Evolutionary conservation across 1,140 invertebrate species (phyloP), one percentile per base, ranked within the genome.

Genomic region (Tetraneura akinire): DNA sequence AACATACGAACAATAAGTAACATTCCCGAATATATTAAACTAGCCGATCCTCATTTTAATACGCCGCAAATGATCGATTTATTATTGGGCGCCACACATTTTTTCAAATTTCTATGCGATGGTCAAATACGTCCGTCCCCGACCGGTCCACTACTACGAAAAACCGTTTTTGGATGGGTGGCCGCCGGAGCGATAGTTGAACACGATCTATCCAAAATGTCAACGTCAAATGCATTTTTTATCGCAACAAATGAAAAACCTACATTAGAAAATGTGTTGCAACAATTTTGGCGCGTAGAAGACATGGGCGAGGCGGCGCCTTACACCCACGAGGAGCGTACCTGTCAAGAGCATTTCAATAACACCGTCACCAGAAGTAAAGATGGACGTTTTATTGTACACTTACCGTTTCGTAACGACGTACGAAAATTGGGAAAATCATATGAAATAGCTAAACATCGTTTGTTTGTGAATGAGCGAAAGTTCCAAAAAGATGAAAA

Each of bases 331-430:
- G n/a, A n/a, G n/a, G n/a, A n/a, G n/a, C n/a, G n/a, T n/a, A n/a
- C n/a, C n/a, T n/a, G n/a, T n/a, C n/a, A n/a, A n/a, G n/a, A n/a
- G n/a, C n/a, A n/a, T n/a, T n/a, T n/a, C n/a, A n/a, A n/a, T n/a
- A n/a, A n/a, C n/a, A n/a, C n/a, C n/a, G n/a, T n/a, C n/a, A n/a
- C n/a, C n/a, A n/a, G n/a, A n/a, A n/a, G n/a, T n/a, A n/a, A n/a
- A n/a, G n/a, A n/a, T n/a, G n/a, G 74, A 18, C 51, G 55, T 32
- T 78, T 78, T 78, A 29, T 78, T 14, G 29, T 78, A 13, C 29
- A 47, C 16, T 42, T 78, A 23, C 74, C 74, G 29, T 78, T 78
- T 18, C 57, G 57, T 16, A 18, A 57, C 10, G 14, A 18, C 23
- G 32, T 8, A n/a, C 6, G 5, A n/a, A 32, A 60, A n/a, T 47